Evolutionary conservation across 1,140 invertebrate species (phyloP).

Genomic region (Scaptomyza graminum): DNA sequence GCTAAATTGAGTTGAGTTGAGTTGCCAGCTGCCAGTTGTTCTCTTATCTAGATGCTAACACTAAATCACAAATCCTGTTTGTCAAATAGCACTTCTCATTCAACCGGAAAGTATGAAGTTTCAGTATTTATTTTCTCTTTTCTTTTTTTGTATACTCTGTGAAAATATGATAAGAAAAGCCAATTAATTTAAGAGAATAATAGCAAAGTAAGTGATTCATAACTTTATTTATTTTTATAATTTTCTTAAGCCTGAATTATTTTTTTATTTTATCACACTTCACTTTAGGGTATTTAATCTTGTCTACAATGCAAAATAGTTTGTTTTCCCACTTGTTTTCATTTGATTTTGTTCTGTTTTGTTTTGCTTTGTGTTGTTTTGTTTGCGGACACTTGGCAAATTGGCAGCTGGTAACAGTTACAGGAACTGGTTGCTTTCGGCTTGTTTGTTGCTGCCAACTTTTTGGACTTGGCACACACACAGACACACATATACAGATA

Average conservation of each 20-base stretch:
- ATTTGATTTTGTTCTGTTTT: slow-evolving; percentile 47
- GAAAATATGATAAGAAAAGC: no score
- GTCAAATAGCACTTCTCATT: slow-evolving; percentile 4
- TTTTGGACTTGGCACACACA: slow-evolving; percentile 8
- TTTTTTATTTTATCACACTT: background rate
- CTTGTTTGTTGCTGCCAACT: slow-evolving; percentile 14
- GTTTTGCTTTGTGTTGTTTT: slow-evolving; percentile 37
- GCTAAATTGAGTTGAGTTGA: slow-evolving; percentile 44
- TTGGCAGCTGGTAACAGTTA: slow-evolving; percentile 60
- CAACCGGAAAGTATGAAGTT: background rate
- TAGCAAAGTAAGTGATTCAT: no score
- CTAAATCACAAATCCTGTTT: slow-evolving; percentile 17
- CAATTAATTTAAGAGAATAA: no score
- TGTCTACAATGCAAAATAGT: background rate
- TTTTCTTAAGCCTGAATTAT: no score
- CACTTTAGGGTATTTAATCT: slow-evolving; percentile 15
- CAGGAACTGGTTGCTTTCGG: slow-evolving; percentile 7
- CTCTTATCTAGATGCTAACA: slow-evolving; percentile 8
- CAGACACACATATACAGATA: background rate
- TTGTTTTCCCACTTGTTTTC: slow-evolving; percentile 12
- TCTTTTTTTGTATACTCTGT: background rate
- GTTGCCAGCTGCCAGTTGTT: slow-evolving; percentile 24
- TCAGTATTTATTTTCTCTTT: background rate
- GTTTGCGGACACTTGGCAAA: slow-evolving; percentile 78
- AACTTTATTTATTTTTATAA: no score